These are phyloP conservation scores for Solenopsis fugax DNA, from an alignment of 1,140 invertebrate species.

Conservation along the genomic window DNA sequence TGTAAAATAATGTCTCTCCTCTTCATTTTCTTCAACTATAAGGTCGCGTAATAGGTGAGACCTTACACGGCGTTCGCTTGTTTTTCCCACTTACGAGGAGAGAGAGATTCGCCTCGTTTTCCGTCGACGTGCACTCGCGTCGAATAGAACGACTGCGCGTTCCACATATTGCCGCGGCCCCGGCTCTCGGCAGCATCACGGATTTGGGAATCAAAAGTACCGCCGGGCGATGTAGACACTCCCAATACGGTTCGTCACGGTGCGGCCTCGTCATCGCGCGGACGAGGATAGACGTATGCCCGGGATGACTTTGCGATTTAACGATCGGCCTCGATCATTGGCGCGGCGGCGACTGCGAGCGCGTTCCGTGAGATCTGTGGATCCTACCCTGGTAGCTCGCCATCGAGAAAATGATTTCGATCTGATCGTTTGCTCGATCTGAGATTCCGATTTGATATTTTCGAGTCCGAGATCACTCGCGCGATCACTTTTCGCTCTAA, in stretches of 20 bases:
- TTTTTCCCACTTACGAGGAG: slow-evolving; percentile 39
- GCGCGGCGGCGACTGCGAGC: slow-evolving; percentile 2
- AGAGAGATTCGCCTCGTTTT: slow-evolving; percentile 49
- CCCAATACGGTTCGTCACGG: slow-evolving; percentile 62
- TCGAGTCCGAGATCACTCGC: too few relatives aligned
- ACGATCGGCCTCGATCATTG: slow-evolving; percentile 62
- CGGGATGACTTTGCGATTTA: slow-evolving; percentile 75
- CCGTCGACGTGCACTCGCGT: neutral
- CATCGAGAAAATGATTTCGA: slow-evolving; percentile 36
- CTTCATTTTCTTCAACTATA: neutral
- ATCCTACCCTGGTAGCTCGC: slow-evolving; percentile 6
- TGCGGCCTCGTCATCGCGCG: slow-evolving; percentile 71
- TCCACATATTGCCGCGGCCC: slow-evolving; percentile 14
- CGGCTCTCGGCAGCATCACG: slow-evolving; percentile 7
- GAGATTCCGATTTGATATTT: too few relatives aligned
- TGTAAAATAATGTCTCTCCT: slow-evolving; percentile 23
- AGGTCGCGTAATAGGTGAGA: slow-evolving; percentile 27
- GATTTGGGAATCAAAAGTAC: slow-evolving; percentile 70
- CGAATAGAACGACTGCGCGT: slow-evolving; percentile 18
- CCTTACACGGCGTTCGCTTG: slow-evolving; percentile 28
- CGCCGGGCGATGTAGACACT: slow-evolving; percentile 64
- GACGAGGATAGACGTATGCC: slow-evolving; percentile 38
- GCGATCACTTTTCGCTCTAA: neutral
- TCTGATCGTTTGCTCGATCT: neutral
- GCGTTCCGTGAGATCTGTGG: slow-evolving; percentile 47